A percentile compares a stretch with the other conserved stretches of the same genome.
These are phyloP conservation scores for Gila robusta DNA, from an alignment of 2,797 vertebrate genomes.

Conservation along the genomic window DNA sequence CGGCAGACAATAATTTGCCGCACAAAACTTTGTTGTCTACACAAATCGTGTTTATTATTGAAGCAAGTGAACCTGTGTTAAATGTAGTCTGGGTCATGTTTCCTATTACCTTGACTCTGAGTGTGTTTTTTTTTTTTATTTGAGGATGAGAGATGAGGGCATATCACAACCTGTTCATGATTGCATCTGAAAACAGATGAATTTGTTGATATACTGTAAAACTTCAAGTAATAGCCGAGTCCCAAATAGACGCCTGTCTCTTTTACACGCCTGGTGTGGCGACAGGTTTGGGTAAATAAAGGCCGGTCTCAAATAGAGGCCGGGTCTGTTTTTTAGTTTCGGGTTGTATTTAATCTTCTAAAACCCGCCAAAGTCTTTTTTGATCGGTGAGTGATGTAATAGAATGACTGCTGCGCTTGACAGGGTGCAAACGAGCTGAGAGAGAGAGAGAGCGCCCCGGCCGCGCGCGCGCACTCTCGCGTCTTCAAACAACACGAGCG, in stretches of 20 bases:
- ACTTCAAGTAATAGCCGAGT: too few relatives aligned
- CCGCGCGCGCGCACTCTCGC: too few relatives aligned
- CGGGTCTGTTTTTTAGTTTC: too few relatives aligned
- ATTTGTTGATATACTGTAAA: not conserved
- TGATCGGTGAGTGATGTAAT: too few relatives aligned
- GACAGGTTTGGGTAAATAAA: too few relatives aligned
- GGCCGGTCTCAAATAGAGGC: too few relatives aligned
- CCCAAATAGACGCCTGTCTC: too few relatives aligned
- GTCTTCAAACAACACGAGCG: too few relatives aligned
- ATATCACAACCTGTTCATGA: not conserved
- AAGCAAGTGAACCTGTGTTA: not conserved
- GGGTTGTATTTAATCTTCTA: too few relatives aligned
- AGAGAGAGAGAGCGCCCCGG: not conserved
- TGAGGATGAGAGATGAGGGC: not conserved
- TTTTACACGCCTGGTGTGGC: too few relatives aligned
- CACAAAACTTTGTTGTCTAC: not conserved
- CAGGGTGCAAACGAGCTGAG: not conserved
- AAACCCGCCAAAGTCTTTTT: too few relatives aligned
- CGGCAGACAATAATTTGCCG: fast-evolving
- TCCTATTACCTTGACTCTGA: not conserved
- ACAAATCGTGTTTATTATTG: not conserved
- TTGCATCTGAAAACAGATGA: not conserved
- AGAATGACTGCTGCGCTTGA: too few relatives aligned
- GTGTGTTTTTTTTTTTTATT: not conserved
- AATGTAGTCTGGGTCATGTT: not conserved